phyloP scores from a whole-genome alignment of 2,888 invertebrate genomes.

The Macaria notata region DNA sequence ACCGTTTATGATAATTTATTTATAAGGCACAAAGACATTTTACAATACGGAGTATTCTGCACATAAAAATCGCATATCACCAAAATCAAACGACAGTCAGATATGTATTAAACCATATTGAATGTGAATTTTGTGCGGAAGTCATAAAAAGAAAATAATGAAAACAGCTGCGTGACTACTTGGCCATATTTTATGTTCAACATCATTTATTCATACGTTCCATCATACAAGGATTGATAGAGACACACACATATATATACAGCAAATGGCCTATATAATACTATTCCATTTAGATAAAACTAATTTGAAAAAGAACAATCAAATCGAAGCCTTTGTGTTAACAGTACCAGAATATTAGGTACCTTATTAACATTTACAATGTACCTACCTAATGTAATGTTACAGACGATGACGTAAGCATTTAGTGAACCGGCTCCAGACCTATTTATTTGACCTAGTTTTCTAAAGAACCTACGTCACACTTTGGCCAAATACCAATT shows the following conservation, averaged over 20 bases:
- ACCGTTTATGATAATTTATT: background rate
- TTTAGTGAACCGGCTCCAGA: constrained; percentile 25
- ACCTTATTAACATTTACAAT: constrained; percentile 4
- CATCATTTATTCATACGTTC: constrained; percentile 4
- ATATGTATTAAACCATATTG: background rate
- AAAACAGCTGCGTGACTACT: constrained; percentile 5
- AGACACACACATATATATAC: no score
- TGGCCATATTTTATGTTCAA: background rate
- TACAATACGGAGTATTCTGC: background rate
- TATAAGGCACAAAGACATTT: background rate
- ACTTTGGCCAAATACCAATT: constrained; percentile 68
- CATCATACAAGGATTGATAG: no score
- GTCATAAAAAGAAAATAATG: constrained; percentile 1
- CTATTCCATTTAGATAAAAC: no score
- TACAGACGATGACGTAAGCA: constrained; percentile 38
- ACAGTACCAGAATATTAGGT: no score
- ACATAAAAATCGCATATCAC: no score
- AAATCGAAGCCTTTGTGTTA: no score
- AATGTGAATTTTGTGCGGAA: background rate
- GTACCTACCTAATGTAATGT: constrained; percentile 22
- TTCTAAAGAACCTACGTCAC: constrained; percentile 58
- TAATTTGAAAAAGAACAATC: no score
- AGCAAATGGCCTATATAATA: no score
- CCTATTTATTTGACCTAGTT: constrained; percentile 71
- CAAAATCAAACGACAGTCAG: no score